phyloP scores from a whole-genome alignment of 2,797 vertebrate species.

The Phoebastria nigripes region DNA sequence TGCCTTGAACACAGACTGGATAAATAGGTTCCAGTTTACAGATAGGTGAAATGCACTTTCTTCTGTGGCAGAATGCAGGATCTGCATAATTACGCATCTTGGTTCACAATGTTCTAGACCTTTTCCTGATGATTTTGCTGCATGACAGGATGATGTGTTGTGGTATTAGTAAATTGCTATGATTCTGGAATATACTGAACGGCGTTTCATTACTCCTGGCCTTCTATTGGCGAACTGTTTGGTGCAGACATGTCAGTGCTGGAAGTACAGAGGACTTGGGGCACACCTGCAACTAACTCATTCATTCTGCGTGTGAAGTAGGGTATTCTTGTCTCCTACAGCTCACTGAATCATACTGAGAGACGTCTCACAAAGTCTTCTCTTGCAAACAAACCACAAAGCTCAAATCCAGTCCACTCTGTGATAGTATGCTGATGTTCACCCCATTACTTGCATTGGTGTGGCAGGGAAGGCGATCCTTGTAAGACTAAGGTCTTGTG shows the following conservation, averaged over 20 bases:
- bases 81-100: neutral
- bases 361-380: neutral
- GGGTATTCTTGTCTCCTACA: neutral
- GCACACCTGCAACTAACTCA: neutral
- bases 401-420: neutral
- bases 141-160: neutral
- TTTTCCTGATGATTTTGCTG: neutral
- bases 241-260: neutral
- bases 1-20: neutral
- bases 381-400: neutral
- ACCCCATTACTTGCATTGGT: neutral
- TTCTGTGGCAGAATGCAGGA: neutral
- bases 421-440: neutral
- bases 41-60: neutral
- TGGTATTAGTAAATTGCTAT: neutral
- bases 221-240: neutral
- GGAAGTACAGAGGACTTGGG: neutral
- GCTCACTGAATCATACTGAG: neutral
- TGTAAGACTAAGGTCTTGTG: neutral
- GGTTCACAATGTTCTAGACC: neutral
- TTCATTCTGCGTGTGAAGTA: neutral
- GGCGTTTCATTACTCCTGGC: neutral
- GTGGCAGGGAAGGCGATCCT: neutral
- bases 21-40: neutral
- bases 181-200: neutral